phyloP scores from a whole-genome alignment of 2,797 vertebrate genomes.

The Sphaeramia orbicularis region DNA sequence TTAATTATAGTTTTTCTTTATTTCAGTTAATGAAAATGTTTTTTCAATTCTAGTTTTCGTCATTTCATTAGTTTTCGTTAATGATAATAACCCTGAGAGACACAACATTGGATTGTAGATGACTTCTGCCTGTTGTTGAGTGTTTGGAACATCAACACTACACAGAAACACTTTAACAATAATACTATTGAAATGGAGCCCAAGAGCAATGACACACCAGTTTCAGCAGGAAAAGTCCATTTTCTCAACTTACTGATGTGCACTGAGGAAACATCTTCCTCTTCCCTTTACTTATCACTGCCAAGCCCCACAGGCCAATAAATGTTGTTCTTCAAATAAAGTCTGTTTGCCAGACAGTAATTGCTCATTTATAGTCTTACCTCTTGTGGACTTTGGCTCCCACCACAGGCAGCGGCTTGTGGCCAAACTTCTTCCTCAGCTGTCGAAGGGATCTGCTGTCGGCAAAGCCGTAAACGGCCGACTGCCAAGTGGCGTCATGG shows the following conservation, averaged over 20 bases:
- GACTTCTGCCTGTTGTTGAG: no score
- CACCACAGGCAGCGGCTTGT: slow-evolving; percentile 85
- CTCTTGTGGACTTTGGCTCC: slow-evolving; percentile 89
- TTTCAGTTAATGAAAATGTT: no score
- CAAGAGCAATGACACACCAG: neutral
- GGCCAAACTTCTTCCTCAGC: slow-evolving; percentile 84
- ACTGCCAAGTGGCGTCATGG: slow-evolving; percentile 91
- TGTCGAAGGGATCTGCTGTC: slow-evolving; percentile 81
- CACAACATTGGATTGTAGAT: no score
- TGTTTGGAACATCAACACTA: no score
- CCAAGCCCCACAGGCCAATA: slow-evolving; percentile 13
- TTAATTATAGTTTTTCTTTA: no score
- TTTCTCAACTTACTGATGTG: neutral
- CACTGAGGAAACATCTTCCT: neutral
- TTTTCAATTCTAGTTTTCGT: no score
- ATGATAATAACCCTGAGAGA: no score
- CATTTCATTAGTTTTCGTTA: no score
- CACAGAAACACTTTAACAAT: no score
- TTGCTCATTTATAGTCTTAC: slow-evolving; percentile 63
- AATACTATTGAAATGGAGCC: neutral
- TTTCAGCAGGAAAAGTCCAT: neutral
- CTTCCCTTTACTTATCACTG: neutral
- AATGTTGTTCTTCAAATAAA: slow-evolving; percentile 15
- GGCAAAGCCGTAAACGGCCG: slow-evolving; percentile 86
- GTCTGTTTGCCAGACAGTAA: slow-evolving; percentile 37